A percentile compares a stretch with the other conserved stretches of the same genome.
phyloP scores from a whole-genome alignment of 2,888 invertebrate species.

The Eupithecia subumbrata region DNA sequence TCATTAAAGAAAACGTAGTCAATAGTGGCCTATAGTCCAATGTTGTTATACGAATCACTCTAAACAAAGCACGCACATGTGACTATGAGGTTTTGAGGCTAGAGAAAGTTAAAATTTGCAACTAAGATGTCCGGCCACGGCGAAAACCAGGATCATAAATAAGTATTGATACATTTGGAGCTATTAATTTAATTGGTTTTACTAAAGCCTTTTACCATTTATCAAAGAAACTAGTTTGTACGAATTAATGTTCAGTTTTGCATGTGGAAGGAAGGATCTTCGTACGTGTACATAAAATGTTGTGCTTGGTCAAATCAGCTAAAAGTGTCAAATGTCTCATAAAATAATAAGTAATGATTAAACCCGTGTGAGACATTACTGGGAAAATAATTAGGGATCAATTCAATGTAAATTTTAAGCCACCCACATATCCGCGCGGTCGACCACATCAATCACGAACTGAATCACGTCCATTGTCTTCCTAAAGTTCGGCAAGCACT shows the following conservation, averaged over 20 bases:
- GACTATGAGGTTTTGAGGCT: conserved; percentile 81
- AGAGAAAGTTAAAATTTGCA: conserved; percentile 81
- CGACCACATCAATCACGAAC: conserved; percentile 73
- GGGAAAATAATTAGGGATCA: conserved; percentile 65
- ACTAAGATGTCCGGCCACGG: conserved; percentile 65
- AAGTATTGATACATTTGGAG: conserved; percentile 44
- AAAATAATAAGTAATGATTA: not conserved
- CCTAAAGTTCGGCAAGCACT: conserved; percentile 45
- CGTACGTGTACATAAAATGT: not conserved
- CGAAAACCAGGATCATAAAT: conserved; percentile 54
- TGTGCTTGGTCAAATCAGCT: not conserved
- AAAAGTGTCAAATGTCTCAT: not conserved
- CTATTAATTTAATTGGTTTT: conserved; percentile 39
- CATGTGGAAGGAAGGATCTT: conserved; percentile 8
- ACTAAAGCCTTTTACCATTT: conserved; percentile 27
- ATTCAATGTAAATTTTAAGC: conserved; percentile 79
- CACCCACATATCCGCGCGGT: conserved; percentile 64
- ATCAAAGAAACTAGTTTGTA: conserved; percentile 27
- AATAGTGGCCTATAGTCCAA: conserved; percentile 29
- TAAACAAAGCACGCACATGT: conserved; percentile 73
- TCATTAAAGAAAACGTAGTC: conserved; percentile 33
- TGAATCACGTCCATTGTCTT: conserved; percentile 59
- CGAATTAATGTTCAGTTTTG: conserved; percentile 22
- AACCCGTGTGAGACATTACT: conserved; percentile 69
- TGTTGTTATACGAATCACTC: conserved; percentile 57